Evolutionary conservation across 2,113 vertebrate species (phyloP).

Genomic region (Chamaea fasciata): DNA sequence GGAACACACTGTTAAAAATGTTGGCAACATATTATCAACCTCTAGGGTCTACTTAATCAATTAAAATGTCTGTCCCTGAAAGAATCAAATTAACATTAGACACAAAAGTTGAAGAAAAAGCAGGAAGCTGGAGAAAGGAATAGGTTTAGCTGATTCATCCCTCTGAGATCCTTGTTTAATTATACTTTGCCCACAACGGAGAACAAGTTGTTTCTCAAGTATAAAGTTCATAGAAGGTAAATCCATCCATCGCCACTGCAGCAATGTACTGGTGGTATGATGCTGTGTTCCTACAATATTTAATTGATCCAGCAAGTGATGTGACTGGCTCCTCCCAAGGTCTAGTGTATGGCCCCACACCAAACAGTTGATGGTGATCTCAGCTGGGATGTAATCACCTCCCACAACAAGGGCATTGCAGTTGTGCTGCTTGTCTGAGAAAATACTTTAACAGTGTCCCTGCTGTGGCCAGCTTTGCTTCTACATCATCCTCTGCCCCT

Average conservation of each 20-base stretch:
- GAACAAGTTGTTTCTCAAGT: background rate
- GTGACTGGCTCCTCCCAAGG: background rate
- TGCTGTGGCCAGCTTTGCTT: background rate
- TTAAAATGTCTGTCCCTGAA: background rate
- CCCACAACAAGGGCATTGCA: background rate
- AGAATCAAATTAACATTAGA: slow-evolving; percentile 9
- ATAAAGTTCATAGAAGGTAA: background rate
- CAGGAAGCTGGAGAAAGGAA: background rate
- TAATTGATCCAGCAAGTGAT: background rate
- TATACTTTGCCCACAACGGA: background rate
- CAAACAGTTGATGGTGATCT: background rate
- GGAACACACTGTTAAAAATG: background rate
- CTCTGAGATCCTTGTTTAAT: background rate
- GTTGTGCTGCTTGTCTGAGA: background rate
- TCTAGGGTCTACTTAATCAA: background rate
- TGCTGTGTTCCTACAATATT: background rate
- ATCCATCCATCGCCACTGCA: background rate
- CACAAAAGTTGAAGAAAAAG: background rate
- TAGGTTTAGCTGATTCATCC: background rate
- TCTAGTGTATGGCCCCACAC: too few species aligned
- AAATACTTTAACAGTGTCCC: background rate
- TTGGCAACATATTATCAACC: background rate
- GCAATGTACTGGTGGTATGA: background rate
- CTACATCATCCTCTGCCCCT: background rate
- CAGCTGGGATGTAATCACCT: background rate